Percentiles rank a stretch among this genome's conserved stretches.
Conservation (phyloP, 2,797 vertebrate species). For the Limnodromus scolopaceus region DNA sequence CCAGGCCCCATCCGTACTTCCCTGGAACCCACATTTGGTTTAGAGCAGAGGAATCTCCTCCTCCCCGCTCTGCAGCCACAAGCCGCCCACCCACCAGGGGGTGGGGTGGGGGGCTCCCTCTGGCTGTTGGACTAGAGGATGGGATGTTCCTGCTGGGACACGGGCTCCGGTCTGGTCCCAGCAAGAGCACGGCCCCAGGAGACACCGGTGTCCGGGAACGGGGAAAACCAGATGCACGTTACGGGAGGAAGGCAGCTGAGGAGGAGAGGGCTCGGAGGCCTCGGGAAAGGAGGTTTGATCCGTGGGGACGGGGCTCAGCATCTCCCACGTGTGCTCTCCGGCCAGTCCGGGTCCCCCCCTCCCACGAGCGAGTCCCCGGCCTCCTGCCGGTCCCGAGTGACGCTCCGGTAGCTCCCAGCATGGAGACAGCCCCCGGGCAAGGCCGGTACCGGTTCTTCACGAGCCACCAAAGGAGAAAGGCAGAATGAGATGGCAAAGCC, state of each 20-base stretch:
- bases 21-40: too few relatives aligned
- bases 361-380: rapidly evolving
- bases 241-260: not conserved
- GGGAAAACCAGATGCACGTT: rapidly evolving
- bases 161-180: too few relatives aligned
- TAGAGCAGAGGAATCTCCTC: not conserved
- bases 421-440: not conserved
- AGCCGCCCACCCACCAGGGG: not conserved
- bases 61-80: not conserved
- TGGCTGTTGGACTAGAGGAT: not conserved
- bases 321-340: not conserved
- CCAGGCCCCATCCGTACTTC: not conserved
- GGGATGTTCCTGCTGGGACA: not conserved
- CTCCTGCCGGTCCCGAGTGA: not conserved
- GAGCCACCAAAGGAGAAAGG: not conserved
- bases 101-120: not conserved
- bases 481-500: not conserved
- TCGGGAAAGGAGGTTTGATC: not conserved
- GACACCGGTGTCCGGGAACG: not conserved
- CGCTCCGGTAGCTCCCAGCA: not conserved
- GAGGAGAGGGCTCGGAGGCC: not conserved
- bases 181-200: not conserved
- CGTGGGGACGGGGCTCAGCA: not conserved
- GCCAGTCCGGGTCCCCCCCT: not conserved
- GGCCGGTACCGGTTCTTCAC: not conserved